Evolutionary conservation across 2,888 invertebrate species (phyloP).

Genomic region (Tetanocera ferruginea): DNA sequence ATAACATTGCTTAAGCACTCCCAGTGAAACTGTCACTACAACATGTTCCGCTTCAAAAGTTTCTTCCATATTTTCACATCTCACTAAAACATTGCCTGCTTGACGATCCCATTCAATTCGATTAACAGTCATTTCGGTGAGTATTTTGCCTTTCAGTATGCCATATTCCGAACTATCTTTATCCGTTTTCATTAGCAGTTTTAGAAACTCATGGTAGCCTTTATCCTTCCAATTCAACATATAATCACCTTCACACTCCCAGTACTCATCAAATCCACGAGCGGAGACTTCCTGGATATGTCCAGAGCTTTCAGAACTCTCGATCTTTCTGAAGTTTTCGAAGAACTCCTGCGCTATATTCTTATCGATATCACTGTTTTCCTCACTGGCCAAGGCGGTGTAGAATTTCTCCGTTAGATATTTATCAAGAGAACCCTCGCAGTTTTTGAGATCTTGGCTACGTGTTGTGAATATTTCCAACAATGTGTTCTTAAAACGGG

Average conservation of each 20-base stretch:
- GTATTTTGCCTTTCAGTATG: constrained; percentile 57
- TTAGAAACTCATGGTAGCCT: constrained; percentile 67
- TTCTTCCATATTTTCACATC: constrained; percentile 61
- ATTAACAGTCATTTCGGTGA: constrained; percentile 50
- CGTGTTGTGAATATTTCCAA: constrained; percentile 58
- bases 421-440: constrained; percentile 53
- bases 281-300: constrained; percentile 72
- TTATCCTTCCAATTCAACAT: constrained; percentile 79
- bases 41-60: constrained; percentile 72
- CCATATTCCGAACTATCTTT: constrained; percentile 46
- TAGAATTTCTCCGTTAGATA: constrained; percentile 53
- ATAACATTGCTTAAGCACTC: constrained; percentile 72
- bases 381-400: constrained; percentile 40
- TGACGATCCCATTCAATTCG: constrained; percentile 52
- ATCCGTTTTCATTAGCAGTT: constrained; percentile 46
- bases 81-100: constrained; percentile 49
- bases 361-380: constrained; percentile 59
- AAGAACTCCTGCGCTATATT: constrained; percentile 70
- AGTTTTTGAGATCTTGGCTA: constrained; percentile 51
- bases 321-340: constrained; percentile 73
- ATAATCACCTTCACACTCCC: constrained; percentile 78
- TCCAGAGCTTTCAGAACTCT: constrained; percentile 55
- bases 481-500: constrained; percentile 58
- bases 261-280: constrained; percentile 75
- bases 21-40: constrained; percentile 74